A percentile compares a stretch with the other conserved stretches of the same genome.
Conservation (phyloP, 35 echinoderm and acorn worm species). For the Diadema setosum region DNA sequence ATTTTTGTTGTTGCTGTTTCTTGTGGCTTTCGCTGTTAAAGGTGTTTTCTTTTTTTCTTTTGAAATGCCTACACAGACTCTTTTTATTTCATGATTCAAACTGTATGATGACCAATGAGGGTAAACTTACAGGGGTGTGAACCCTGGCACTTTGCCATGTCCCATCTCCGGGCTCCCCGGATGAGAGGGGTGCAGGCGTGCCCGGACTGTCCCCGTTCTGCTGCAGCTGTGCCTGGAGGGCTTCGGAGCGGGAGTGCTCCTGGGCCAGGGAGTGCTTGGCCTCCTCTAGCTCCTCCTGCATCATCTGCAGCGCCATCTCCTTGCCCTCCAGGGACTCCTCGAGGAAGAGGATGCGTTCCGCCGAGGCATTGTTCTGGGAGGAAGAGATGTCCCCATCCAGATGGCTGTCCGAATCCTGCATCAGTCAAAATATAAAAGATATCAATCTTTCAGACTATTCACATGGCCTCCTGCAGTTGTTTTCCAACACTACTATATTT, state of each 20-base stretch:
- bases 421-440: not conserved
- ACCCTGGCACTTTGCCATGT: not conserved
- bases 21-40: no score
- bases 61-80: no score
- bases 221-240: not conserved
- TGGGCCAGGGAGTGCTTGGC: not conserved
- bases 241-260: not conserved
- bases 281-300: constrained; percentile 60
- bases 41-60: no score
- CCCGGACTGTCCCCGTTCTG: not conserved
- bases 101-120: no score
- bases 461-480: no score
- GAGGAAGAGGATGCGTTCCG: constrained; percentile 56
- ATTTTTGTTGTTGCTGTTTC: no score
- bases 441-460: no score
- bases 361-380: constrained; percentile 49
- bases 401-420: constrained; percentile 84
- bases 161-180: not conserved
- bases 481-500: no score
- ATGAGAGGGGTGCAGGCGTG: not conserved
- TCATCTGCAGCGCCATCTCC: constrained; percentile 53
- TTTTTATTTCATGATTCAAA: no score
- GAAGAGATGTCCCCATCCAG: constrained; percentile 69
- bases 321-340: constrained; percentile 85
- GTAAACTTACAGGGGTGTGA: not conserved